Evolutionary conservation across 1,140 invertebrate genomes (phyloP).

Genomic region (Caenorhabditis remanei): DNA sequence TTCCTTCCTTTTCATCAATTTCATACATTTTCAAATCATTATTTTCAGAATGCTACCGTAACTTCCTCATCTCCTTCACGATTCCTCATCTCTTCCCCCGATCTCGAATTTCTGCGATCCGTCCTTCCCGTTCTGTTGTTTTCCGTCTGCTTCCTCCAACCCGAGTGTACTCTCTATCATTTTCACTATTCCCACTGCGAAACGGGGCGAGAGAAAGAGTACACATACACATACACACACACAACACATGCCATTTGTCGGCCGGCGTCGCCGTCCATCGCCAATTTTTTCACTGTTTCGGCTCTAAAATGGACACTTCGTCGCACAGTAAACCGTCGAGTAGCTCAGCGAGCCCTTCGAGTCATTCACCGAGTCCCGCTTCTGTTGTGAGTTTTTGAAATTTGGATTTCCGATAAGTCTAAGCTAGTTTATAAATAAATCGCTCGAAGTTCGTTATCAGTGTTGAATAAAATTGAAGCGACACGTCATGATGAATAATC

Average conservation of each 20-base stretch:
- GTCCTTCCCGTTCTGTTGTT: neutral
- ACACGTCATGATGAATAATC: too few species aligned
- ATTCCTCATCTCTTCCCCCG: neutral
- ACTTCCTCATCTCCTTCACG: neutral
- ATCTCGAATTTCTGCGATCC: constrained; percentile 19
- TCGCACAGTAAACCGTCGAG: constrained; percentile 30
- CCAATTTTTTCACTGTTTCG: constrained; percentile 4
- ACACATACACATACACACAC: neutral
- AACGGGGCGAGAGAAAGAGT: constrained; percentile 30
- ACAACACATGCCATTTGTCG: constrained; percentile 17
- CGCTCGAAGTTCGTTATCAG: neutral
- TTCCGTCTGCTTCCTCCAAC: neutral
- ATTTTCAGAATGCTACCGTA: constrained; percentile 11
- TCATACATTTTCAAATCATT: neutral
- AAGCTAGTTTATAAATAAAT: neutral
- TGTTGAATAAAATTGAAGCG: neutral
- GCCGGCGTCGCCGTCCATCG: neutral
- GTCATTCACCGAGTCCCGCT: constrained; percentile 5
- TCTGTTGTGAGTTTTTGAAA: constrained; percentile 13
- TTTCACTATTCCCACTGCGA: constrained; percentile 15
- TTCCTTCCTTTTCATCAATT: neutral
- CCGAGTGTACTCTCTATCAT: neutral
- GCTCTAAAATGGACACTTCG: constrained; percentile 26
- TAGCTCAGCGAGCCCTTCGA: constrained; percentile 11
- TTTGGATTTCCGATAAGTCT: neutral